Conservation (phyloP, 2,797 vertebrate genomes). For the Ceyx erithaca region DNA sequence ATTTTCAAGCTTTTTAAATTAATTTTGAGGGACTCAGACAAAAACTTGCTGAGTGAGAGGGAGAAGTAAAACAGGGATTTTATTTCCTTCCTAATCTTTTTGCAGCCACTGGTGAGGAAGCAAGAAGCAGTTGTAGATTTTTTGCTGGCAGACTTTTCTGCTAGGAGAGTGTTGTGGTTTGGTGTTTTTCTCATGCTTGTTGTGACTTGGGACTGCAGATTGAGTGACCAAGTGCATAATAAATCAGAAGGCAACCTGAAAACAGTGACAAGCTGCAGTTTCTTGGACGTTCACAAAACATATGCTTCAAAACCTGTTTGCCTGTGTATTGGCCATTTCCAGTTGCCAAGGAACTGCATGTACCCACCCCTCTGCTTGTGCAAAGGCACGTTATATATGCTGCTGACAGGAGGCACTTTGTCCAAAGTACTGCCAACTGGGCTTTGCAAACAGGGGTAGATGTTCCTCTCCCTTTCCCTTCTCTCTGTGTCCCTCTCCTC, state of each 20-base stretch:
- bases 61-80: background rate
- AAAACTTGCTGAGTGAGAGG: background rate
- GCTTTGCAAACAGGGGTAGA: background rate
- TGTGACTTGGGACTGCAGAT: background rate
- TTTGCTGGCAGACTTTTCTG: background rate
- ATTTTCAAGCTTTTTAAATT: background rate
- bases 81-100: conserved; percentile 6
- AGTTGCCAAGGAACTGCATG: conserved; percentile 30
- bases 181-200: background rate
- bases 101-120: conserved; percentile 10
- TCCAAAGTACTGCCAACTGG: background rate
- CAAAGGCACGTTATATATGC: conserved; percentile 9
- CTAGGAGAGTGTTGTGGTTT: background rate
- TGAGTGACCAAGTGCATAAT: conserved; percentile 9
- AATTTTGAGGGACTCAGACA: background rate
- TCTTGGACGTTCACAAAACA: background rate
- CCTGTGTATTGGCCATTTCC: background rate
- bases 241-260: background rate
- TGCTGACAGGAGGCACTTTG: background rate
- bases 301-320: conserved; percentile 23
- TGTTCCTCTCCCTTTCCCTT: background rate
- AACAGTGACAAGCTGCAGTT: background rate
- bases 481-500: background rate
- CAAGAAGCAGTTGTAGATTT: background rate
- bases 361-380: background rate